phyloP scores from a whole-genome alignment of 2,113 vertebrate genomes.

The Enhydra lutris region DNA sequence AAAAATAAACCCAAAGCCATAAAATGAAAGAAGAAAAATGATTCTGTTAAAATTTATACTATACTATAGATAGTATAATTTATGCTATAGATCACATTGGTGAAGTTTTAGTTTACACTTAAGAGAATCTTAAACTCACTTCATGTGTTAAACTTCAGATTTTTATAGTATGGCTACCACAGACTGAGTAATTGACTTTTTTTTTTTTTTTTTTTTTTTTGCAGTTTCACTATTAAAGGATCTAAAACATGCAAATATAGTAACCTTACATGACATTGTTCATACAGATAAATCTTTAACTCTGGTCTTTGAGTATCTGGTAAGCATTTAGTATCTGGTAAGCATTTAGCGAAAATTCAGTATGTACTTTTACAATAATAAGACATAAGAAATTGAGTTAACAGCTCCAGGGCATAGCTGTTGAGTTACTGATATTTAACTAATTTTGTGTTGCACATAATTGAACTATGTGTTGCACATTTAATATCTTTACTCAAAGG shows the following conservation, averaged over 20 bases:
- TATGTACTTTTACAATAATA: constrained; percentile 43
- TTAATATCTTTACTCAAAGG: constrained; percentile 27
- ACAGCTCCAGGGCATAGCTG: background rate
- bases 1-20: constrained; percentile 10
- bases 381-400: background rate
- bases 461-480: background rate
- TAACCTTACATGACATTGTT: constrained; percentile 98
- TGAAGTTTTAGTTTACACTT: constrained; percentile 29
- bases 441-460: background rate
- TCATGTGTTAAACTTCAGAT: background rate
- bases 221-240: constrained; percentile 98
- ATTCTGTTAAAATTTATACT: background rate
- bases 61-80: background rate
- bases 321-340: constrained; percentile 92
- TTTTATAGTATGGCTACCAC: constrained; percentile 16
- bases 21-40: background rate
- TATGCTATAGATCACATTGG: background rate
- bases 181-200: constrained; percentile 48
- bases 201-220: constrained; percentile 76
- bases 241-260: constrained; percentile 99
- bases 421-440: constrained; percentile 26
- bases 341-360: constrained; percentile 63
- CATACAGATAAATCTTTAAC: constrained; percentile 99
- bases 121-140: background rate
- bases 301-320: constrained; percentile 98